A percentile compares a stretch with the other conserved stretches of the same genome.
Evolutionary conservation across 1,140 invertebrate species (phyloP).

Genomic region (Nebria ingens): DNA sequence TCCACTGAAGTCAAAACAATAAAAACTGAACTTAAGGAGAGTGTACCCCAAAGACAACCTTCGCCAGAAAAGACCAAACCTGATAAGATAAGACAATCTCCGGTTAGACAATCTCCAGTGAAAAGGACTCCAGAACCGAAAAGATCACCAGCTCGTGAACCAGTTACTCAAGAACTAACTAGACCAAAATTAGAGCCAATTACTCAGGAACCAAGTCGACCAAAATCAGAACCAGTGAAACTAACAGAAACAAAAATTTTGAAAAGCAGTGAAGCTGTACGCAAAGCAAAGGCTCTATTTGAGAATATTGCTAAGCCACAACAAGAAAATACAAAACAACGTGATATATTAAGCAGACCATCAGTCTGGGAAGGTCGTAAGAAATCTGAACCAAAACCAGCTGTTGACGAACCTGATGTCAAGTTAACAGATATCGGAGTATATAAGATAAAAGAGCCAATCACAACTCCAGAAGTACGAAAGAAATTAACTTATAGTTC

Average conservation of each 20-base stretch:
- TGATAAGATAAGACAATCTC: neutral
- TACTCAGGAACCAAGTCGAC: constrained; percentile 15
- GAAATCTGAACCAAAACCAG: constrained; percentile 10
- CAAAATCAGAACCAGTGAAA: constrained; percentile 15
- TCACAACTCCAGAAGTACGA: constrained; percentile 7
- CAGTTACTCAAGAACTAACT: neutral
- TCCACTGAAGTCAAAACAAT: constrained; percentile 19
- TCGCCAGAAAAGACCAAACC: constrained; percentile 10
- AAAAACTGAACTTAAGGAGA: constrained; percentile 11
- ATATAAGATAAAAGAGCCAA: constrained; percentile 6
- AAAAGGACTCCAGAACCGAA: neutral
- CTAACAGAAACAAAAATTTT: constrained; percentile 21
- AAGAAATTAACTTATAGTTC: constrained; percentile 11
- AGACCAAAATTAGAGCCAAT: constrained; percentile 10
- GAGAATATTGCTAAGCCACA: constrained; percentile 45
- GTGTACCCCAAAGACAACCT: neutral
- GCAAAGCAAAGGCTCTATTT: constrained; percentile 53
- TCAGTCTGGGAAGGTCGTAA: constrained; percentile 33
- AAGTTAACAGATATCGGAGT: constrained; percentile 14
- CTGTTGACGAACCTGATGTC: constrained; percentile 6
- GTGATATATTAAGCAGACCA: constrained; percentile 39
- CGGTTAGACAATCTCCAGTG: neutral
- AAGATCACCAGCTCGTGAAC: constrained; percentile 1
- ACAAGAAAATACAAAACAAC: constrained; percentile 34
- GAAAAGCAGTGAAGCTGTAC: constrained; percentile 47